Percentiles rank a stretch among this genome's conserved stretches.
These are phyloP conservation scores for Myopa tessellatipennis DNA, from an alignment of 2,888 invertebrate species.

Conservation along the genomic window DNA sequence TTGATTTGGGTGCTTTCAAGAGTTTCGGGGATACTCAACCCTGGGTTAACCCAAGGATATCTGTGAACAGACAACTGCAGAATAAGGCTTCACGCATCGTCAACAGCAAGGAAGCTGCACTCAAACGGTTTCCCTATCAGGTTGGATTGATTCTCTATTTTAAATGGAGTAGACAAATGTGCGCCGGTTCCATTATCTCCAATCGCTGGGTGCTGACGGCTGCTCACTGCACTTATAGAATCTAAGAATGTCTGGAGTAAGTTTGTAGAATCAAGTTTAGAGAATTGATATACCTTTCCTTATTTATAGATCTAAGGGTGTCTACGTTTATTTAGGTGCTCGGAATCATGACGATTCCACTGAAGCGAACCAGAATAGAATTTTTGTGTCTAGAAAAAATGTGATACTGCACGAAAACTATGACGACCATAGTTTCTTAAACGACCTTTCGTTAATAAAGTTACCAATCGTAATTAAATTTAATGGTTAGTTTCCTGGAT, in stretches of 20 bases:
- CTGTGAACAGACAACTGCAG: too few species aligned
- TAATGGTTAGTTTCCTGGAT: constrained; percentile 47
- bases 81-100: background rate
- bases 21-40: too few species aligned
- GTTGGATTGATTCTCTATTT: background rate
- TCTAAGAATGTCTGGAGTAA: constrained; percentile 45
- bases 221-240: constrained; percentile 53
- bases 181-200: constrained; percentile 56
- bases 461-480: constrained; percentile 63
- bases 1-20: too few species aligned
- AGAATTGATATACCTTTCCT: constrained; percentile 14
- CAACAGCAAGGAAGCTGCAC: background rate
- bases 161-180: constrained; percentile 48
- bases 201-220: constrained; percentile 53
- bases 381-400: constrained; percentile 47
- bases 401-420: constrained; percentile 52
- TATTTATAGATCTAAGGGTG: too few species aligned
- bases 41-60: too few species aligned
- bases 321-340: background rate
- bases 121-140: background rate
- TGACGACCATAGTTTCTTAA: constrained; percentile 33
- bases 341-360: constrained; percentile 45
- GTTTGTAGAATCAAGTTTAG: constrained; percentile 48
- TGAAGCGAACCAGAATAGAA: constrained; percentile 59
- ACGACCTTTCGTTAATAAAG: constrained; percentile 18